phyloP scores from a whole-genome alignment of 2,888 invertebrate species.

The Temnothorax rugatulus region DNA sequence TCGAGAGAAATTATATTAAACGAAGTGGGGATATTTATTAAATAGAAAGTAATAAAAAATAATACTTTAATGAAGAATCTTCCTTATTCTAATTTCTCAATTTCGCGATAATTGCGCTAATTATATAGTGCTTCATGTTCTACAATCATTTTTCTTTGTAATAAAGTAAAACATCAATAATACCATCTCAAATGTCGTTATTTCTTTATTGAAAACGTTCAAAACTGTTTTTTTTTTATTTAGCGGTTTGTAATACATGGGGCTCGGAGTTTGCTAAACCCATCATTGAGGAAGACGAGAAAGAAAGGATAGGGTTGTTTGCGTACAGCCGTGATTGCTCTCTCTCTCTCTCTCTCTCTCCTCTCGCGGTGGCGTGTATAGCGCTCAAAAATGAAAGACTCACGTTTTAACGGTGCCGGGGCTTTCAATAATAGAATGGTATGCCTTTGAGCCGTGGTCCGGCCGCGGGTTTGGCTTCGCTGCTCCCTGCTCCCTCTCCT shows the following conservation, averaged over 20 bases:
- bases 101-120: background rate
- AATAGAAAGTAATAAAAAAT: background rate
- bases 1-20: background rate
- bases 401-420: conserved; percentile 65
- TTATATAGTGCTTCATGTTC: background rate
- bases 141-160: background rate
- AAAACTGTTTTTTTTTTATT: background rate
- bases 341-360: conserved; percentile 17
- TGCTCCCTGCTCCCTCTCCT: conserved; percentile 46
- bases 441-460: conserved; percentile 81
- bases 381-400: conserved; percentile 68
- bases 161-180: background rate
- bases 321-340: conserved; percentile 5
- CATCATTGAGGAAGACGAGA: background rate
- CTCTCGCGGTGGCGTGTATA: conserved; percentile 38
- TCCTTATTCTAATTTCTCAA: background rate
- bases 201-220: background rate
- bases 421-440: conserved; percentile 84
- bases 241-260: background rate
- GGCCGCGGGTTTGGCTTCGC: conserved; percentile 35
- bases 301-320: conserved; percentile 28
- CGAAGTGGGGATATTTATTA: background rate
- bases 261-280: background rate
- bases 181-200: background rate
- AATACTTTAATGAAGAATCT: background rate